phyloP scores from a whole-genome alignment of 1,140 invertebrate species.

The Papilio polyxenes region DNA sequence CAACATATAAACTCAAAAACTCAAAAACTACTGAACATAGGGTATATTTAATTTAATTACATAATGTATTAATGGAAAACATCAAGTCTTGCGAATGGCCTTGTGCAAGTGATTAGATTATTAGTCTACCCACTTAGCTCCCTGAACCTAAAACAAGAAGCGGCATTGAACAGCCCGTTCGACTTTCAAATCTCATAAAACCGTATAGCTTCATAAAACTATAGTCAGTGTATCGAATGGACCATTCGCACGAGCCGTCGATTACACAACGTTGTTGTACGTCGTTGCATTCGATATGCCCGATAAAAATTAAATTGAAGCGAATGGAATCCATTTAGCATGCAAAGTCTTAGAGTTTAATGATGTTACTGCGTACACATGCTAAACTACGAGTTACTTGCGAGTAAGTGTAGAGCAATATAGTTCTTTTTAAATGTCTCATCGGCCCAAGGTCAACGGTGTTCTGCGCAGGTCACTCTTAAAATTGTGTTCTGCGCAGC shows the following conservation, averaged over 20 bases:
- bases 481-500: too few relatives aligned
- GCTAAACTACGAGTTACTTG: neutral
- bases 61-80: too few relatives aligned
- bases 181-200: neutral
- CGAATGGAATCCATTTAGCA: neutral
- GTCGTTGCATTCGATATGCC: neutral
- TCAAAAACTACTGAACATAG: neutral
- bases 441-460: too few relatives aligned
- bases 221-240: neutral
- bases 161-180: neutral
- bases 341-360: neutral
- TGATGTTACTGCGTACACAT: neutral
- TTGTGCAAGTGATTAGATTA: too few relatives aligned
- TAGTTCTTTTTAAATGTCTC: too few relatives aligned
- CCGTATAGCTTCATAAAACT: neutral
- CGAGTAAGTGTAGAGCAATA: too few relatives aligned
- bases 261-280: neutral
- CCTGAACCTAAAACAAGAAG: neutral
- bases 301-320: conserved; percentile 21
- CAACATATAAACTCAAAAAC: too few relatives aligned
- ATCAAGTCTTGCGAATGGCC: too few relatives aligned
- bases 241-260: neutral
- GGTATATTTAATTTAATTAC: too few relatives aligned
- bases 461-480: too few relatives aligned
- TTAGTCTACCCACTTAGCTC: too few relatives aligned